Percentiles rank a stretch among this genome's conserved stretches.
phyloP scores from a whole-genome alignment of 2,113 vertebrate genomes.

The Papio anubis region DNA sequence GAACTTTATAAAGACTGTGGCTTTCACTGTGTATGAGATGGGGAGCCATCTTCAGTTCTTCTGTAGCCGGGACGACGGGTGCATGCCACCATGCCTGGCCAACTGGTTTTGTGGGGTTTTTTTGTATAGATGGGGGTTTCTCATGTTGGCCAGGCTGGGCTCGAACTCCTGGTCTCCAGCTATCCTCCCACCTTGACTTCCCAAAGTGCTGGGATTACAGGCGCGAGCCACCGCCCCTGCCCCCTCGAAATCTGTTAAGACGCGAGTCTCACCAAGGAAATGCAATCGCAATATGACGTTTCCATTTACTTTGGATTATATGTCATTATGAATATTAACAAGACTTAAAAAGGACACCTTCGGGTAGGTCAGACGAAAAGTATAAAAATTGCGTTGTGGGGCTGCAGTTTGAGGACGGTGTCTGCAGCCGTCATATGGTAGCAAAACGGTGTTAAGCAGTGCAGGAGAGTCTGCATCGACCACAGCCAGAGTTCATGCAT shows the following conservation, averaged over 20 bases:
- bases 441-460: conserved; percentile 87
- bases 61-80: too few relatives aligned
- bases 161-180: too few relatives aligned
- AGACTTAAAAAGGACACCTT: conserved; percentile 85
- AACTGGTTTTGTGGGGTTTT: too few relatives aligned
- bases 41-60: too few relatives aligned
- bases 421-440: conserved; percentile 85
- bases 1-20: too few relatives aligned
- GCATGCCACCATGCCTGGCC: too few relatives aligned
- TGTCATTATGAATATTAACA: conserved; percentile 87
- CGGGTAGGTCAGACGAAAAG: conserved; percentile 82
- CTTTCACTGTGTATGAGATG: too few relatives aligned
- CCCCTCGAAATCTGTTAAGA: neutral
- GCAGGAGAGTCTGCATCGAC: conserved; percentile 82
- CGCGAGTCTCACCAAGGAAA: neutral
- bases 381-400: conserved; percentile 84
- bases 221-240: too few relatives aligned
- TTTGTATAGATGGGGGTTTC: too few relatives aligned
- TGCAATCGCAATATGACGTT: neutral
- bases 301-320: conserved; percentile 79
- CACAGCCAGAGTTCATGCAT: conserved; percentile 86
- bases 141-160: too few relatives aligned
- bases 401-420: conserved; percentile 81
- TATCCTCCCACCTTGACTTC: too few relatives aligned
- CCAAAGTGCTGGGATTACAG: too few relatives aligned